Conservation (phyloP, 1,140 invertebrate genomes). For the Drosophila bocqueti region DNA sequence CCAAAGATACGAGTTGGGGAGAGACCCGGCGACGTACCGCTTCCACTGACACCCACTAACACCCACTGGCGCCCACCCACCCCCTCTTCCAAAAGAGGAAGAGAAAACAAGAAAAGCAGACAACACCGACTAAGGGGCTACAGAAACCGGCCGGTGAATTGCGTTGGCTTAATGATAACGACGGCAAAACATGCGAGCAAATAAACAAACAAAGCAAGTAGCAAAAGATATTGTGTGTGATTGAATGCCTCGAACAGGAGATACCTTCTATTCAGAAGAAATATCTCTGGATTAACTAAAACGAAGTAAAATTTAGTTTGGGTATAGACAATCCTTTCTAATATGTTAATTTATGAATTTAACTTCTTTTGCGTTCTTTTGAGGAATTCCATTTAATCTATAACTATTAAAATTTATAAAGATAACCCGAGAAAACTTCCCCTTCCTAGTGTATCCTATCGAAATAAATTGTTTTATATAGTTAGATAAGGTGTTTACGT, state of each 20-base stretch:
- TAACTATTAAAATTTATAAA: too few relatives aligned
- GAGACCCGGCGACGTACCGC: constrained; percentile 18
- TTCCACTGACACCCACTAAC: constrained; percentile 5
- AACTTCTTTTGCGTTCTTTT: too few relatives aligned
- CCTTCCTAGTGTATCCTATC: background rate
- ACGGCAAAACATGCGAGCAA: constrained; percentile 64
- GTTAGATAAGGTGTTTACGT: background rate
- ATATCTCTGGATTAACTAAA: background rate
- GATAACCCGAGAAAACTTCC: background rate
- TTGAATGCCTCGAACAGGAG: constrained; percentile 2
- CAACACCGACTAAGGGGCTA: constrained; percentile 23
- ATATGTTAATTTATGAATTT: too few relatives aligned
- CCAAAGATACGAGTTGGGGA: constrained; percentile 5
- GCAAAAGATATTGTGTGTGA: background rate
- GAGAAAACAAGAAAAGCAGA: constrained; percentile 7
- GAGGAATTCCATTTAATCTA: background rate
- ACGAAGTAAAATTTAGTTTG: background rate
- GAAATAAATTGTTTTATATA: background rate
- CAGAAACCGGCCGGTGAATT: constrained; percentile 68
- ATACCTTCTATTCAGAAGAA: constrained; percentile 2
- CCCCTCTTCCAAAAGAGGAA: background rate
- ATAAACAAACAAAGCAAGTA: constrained; percentile 58
- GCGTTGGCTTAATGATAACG: constrained; percentile 69
- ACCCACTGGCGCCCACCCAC: too few relatives aligned
- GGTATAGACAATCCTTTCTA: background rate